Base-by-base conservation (phyloP, 2,888 invertebrate species). In the Phaedon cochleariae region DNA sequence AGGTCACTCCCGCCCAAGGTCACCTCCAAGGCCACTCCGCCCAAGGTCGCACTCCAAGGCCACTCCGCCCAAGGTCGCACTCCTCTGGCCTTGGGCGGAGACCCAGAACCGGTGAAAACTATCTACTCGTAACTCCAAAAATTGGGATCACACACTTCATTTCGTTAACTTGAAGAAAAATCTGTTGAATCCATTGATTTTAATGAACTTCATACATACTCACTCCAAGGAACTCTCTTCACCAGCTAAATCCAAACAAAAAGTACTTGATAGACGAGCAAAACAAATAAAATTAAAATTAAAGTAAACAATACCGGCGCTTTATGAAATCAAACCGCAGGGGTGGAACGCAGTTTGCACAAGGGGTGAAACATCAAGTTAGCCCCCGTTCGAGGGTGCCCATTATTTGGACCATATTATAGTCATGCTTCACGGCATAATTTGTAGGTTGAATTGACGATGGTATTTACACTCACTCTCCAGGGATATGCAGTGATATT, bases 201-300 rank as follows among this genome's bases (percentile, higher is more conserved):
- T n/a, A n/a, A n/a, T n/a, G 34, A 34, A 34, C 6, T 34, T 10
- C 34, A 34, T 34, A 34, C 6, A 41, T 12, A 41, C 15, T 5
- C 1, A 41, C 41, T 41, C 41, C 1, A 12, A 41, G n/a, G 12
- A 41, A 41, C 41, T 15, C 15, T 15, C 41, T 41, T 41, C 41
- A 41, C 15, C 41, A 4, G n/a, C 41, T 41, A n/a, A 41, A 41
- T 41, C 41, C 41, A 41, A 41, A 41, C 41, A 15, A 15, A 41
- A 41, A n/a, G 57, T 57, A 46, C 57, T 46, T 57, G 41, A 57
- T 26, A 75, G 77, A 79, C 77, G 77, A 74, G 76, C 73, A 77
- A 76, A 75, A 77, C 74, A 80, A 81, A 81, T 79, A 80, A 76
- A 78, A 81, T 80, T 81, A 80, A 81, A 80, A 80, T 81, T 80